Evolutionary conservation across 2,797 vertebrate species (phyloP).

Genomic region (Esox lucius): DNA sequence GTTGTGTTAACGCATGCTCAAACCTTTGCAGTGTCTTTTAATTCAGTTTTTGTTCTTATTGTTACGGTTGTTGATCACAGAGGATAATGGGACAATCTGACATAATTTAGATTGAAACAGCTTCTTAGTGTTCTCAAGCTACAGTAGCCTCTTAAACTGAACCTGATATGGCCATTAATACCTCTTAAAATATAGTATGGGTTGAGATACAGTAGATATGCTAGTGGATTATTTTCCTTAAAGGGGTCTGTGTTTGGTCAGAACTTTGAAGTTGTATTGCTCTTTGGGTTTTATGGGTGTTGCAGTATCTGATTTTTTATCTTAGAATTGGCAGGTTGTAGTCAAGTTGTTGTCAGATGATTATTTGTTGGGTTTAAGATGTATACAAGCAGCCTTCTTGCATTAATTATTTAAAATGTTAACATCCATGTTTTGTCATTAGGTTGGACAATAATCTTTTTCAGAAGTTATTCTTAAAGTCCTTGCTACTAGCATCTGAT

Average conservation of each 20-base stretch:
- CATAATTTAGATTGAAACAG: too few species aligned
- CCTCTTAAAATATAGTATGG: neutral
- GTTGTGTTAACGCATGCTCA: conserved; percentile 32
- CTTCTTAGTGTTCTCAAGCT: neutral
- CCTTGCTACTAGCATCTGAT: neutral
- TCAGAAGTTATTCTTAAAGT: neutral
- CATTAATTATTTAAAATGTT: neutral
- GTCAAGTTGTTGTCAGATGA: neutral
- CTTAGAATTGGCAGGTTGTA: neutral
- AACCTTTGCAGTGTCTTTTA: conserved; percentile 5
- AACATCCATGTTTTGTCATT: neutral
- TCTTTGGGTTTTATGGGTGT: neutral
- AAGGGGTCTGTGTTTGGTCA: neutral
- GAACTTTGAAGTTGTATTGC: neutral
- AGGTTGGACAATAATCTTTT: neutral
- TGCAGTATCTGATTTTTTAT: neutral
- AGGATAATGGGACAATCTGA: neutral
- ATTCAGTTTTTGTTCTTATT: too few species aligned
- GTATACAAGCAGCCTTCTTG: neutral
- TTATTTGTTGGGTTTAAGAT: neutral
- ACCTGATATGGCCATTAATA: neutral
- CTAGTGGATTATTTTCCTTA: neutral
- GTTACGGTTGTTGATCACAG: conserved; percentile 7
- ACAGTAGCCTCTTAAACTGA: neutral
- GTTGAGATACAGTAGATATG: too few species aligned